Conservation (phyloP, 2,888 invertebrate species). For the Julus scanicus region DNA sequence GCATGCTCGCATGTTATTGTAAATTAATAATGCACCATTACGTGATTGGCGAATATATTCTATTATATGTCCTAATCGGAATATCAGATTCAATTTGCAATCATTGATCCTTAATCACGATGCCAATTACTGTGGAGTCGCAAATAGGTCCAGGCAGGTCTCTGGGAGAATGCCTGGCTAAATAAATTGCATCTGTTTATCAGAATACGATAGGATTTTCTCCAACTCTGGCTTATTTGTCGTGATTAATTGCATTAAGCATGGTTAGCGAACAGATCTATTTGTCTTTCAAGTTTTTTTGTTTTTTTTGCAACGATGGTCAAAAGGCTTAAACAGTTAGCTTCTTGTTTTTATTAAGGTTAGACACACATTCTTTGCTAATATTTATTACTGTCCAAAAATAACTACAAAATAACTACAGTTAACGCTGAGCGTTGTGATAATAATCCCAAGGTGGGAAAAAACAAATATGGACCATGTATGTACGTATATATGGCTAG, state of each 20-base stretch:
- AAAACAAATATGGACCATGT: too few species aligned
- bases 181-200: constrained; percentile 27
- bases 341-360: not conserved
- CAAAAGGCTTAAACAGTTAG: not conserved
- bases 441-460: too few species aligned
- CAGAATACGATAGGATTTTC: not conserved
- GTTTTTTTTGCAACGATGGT: not conserved
- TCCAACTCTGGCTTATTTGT: not conserved
- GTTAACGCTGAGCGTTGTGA: too few species aligned
- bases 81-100: constrained; percentile 23
- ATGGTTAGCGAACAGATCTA: not conserved
- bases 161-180: not conserved
- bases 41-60: constrained; percentile 8
- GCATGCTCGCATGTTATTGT: not conserved
- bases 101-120: constrained; percentile 7
- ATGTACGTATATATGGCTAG: too few species aligned
- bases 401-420: too few species aligned
- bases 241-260: constrained; percentile 35
- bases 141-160: not conserved
- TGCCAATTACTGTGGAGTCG: not conserved
- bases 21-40: constrained; percentile 32
- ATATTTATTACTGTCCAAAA: not conserved
- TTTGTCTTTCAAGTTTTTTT: not conserved
- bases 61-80: not conserved
- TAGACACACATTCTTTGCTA: not conserved